These are phyloP conservation scores for Psittacula cyanocephala DNA, from an alignment of 2,113 vertebrate genomes.

Conservation along the genomic window DNA sequence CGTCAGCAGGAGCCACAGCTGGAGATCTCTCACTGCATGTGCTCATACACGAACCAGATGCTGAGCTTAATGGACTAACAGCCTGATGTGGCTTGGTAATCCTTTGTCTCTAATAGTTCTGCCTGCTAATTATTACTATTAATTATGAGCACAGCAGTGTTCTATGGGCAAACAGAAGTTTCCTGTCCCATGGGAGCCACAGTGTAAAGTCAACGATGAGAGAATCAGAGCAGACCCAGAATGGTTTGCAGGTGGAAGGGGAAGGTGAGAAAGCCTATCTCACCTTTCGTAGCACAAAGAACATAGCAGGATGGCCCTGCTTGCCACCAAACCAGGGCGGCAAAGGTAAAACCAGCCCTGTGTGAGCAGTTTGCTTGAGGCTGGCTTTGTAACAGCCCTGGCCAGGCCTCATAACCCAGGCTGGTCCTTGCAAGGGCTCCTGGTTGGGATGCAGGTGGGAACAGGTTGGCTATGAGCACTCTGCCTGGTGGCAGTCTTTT, in stretches of 20 bases:
- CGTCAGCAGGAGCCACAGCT: rapidly evolving
- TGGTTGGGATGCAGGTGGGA: not conserved
- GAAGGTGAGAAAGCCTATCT: not conserved
- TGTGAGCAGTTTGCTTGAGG: not conserved
- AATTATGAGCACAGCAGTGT: not conserved
- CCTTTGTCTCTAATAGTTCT: not conserved
- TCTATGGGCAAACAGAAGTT: not conserved
- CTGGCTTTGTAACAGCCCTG: rapidly evolving
- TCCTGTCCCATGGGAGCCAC: not conserved
- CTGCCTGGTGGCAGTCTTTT: rapidly evolving
- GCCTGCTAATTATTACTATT: not conserved
- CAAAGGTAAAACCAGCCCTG: not conserved
- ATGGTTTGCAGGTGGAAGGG: not conserved
- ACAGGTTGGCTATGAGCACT: rapidly evolving
- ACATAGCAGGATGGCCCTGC: rapidly evolving
- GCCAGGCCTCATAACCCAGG: rapidly evolving
- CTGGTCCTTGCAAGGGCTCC: not conserved
- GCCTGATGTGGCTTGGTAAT: not conserved
- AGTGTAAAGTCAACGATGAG: not conserved
- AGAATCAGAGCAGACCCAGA: not conserved
- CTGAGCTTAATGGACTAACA: not conserved
- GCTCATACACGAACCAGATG: not conserved
- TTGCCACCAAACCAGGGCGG: rapidly evolving
- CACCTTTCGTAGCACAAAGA: not conserved
- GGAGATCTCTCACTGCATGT: rapidly evolving